A percentile compares a stretch with the other conserved stretches of the same genome.
Conservation (phyloP, 2,888 invertebrate genomes). For the Orthosia cruda region DNA sequence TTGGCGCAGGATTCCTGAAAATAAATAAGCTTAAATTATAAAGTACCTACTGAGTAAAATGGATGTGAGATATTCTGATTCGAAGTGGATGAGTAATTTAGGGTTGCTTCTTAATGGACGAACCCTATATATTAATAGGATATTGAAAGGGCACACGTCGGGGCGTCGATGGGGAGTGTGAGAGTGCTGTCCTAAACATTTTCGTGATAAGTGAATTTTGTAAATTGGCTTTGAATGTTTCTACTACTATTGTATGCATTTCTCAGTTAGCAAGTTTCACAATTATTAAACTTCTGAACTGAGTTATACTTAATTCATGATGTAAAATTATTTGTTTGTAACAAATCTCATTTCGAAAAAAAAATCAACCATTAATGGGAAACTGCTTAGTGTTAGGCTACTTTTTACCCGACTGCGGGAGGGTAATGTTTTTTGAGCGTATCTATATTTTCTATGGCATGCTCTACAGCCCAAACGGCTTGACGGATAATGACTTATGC, state of each 20-base stretch:
- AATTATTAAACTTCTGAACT: neutral
- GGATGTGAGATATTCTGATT: conserved; percentile 11
- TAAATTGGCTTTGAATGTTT: neutral
- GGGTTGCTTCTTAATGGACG: conserved; percentile 23
- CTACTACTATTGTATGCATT: neutral
- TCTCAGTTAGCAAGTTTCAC: neutral
- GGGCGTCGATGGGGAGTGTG: neutral
- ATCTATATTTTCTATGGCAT: too few species aligned
- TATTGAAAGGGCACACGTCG: conserved; percentile 14
- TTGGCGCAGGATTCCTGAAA: conserved; percentile 8
- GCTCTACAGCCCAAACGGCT: too few species aligned
- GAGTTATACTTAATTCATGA: neutral
- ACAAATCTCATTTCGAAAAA: neutral
- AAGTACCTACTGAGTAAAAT: conserved; percentile 1
- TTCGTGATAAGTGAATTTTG: conserved; percentile 18
- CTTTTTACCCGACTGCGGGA: too few species aligned
- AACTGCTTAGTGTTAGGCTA: too few species aligned
- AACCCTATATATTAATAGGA: conserved; percentile 23
- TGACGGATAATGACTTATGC: too few species aligned
- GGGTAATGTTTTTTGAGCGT: too few species aligned
- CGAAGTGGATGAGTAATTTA: conserved; percentile 34
- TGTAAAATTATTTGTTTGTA: neutral
- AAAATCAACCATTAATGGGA: too few species aligned
- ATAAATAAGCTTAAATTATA: conserved; percentile 10
- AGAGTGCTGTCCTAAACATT: conserved; percentile 11